A percentile compares a stretch with the other conserved stretches of the same genome.
Conservation (phyloP, 2,888 invertebrate species). For the Sphinx pinastri region DNA sequence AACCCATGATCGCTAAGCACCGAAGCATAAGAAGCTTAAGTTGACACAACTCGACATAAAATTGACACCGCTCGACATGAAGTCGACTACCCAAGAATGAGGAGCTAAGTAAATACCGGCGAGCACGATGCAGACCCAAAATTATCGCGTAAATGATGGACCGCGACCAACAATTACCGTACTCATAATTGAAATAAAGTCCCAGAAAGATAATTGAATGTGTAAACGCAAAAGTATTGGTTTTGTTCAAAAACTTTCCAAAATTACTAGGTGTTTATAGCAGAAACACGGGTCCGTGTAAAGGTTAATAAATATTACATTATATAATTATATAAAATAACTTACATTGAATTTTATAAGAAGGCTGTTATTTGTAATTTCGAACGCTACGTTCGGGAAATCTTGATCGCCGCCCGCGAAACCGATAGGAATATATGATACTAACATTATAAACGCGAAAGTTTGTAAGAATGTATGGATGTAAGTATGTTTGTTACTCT, state of each 20-base stretch:
- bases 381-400: not conserved
- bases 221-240: constrained; percentile 39
- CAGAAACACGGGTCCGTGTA: not conserved
- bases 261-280: constrained; percentile 51
- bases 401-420: constrained; percentile 6
- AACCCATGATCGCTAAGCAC: too few relatives aligned
- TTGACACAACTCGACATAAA: constrained; percentile 1
- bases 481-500: too few relatives aligned
- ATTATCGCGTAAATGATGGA: constrained; percentile 29
- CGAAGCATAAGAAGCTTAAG: too few relatives aligned
- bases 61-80: not conserved
- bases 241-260: constrained; percentile 47
- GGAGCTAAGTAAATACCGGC: constrained; percentile 6
- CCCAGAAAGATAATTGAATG: constrained; percentile 54
- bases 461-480: too few relatives aligned
- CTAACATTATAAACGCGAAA: not conserved
- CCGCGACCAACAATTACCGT: constrained; percentile 53
- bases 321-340: constrained; percentile 19
- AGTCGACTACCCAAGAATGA: constrained; percentile 5
- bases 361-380: not conserved
- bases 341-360: constrained; percentile 21
- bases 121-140: constrained; percentile 4
- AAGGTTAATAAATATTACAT: constrained; percentile 18
- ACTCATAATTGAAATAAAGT: constrained; percentile 61
- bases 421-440: constrained; percentile 5